Conservation (phyloP, 2,797 vertebrate species). For the Tragopan temminckii region DNA sequence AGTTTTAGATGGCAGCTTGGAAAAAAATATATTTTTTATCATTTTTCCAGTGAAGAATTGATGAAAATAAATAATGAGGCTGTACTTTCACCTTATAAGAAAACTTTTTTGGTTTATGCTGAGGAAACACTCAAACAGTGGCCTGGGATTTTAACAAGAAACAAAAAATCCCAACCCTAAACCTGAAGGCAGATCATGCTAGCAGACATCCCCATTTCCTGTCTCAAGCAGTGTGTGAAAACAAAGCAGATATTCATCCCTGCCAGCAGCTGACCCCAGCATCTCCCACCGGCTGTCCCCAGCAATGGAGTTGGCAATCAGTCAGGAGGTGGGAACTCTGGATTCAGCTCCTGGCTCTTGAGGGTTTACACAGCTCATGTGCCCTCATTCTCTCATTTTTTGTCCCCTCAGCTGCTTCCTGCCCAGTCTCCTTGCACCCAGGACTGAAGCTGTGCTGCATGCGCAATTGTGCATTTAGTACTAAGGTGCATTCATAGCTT, state of each 20-base stretch:
- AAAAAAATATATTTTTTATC: not conserved
- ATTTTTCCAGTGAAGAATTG: not conserved
- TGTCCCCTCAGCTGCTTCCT: not conserved
- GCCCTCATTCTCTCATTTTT: not conserved
- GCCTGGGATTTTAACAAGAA: not conserved
- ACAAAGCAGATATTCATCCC: not conserved
- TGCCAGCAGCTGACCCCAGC: fast-evolving
- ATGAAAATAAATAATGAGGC: not conserved
- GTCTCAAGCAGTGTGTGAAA: not conserved
- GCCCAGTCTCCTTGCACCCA: not conserved
- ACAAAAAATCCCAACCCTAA: not conserved
- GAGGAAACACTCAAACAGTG: not conserved
- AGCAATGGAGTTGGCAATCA: fast-evolving
- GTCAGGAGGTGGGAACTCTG: fast-evolving
- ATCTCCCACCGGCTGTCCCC: fast-evolving
- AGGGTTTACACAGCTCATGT: not conserved
- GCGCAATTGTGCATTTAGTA: not conserved
- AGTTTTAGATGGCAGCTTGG: not conserved
- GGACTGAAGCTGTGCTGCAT: fast-evolving
- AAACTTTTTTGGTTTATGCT: not conserved
- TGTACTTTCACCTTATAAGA: not conserved
- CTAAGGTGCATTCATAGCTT: fast-evolving
- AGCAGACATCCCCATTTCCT: not conserved
- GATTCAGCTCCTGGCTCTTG: not conserved
- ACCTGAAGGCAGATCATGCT: not conserved